Conservation (phyloP, 2,113 vertebrate species). For the Coptodon bakossiorum region DNA sequence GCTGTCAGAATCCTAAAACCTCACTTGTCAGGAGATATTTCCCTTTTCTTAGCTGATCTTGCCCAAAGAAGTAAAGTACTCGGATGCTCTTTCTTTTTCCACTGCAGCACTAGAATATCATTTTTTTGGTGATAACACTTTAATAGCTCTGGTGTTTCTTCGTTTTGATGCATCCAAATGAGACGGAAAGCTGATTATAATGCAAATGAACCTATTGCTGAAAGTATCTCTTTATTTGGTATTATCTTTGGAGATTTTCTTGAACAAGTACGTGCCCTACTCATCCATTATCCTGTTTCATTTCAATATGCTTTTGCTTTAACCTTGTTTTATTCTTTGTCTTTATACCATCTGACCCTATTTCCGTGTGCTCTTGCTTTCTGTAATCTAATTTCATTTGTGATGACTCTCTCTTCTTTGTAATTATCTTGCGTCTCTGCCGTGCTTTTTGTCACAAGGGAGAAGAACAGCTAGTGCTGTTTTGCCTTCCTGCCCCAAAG, state of each 20-base stretch:
- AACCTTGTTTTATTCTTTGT: background rate
- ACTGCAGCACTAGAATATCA: background rate
- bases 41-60: background rate
- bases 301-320: background rate
- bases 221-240: background rate
- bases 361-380: background rate
- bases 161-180: background rate
- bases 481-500: constrained; percentile 7
- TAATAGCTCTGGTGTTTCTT: background rate
- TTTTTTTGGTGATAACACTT: background rate
- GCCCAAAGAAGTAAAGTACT: background rate
- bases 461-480: background rate
- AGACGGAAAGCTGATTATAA: background rate
- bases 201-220: background rate
- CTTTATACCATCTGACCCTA: background rate
- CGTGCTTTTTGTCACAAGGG: background rate
- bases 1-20: background rate
- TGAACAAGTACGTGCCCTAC: background rate
- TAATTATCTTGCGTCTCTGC: background rate
- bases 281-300: background rate
- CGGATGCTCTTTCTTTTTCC: background rate
- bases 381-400: constrained; percentile 16
- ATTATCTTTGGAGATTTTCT: background rate
- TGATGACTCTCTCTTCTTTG: background rate
- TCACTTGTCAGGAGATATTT: constrained; percentile 3